phyloP scores from a whole-genome alignment of 2,888 invertebrate genomes.

The Slavum lentiscoides region DNA sequence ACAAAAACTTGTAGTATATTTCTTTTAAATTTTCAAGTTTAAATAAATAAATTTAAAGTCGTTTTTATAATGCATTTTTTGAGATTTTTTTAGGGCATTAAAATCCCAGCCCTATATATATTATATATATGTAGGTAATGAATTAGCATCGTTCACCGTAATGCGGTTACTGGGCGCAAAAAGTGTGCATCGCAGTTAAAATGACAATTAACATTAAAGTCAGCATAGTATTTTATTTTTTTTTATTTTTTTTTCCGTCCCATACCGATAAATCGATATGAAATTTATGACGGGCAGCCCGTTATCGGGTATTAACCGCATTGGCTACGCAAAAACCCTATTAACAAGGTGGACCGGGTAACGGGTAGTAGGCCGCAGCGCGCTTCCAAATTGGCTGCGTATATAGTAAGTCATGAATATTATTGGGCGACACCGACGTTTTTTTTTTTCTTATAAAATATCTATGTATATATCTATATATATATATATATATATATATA shows the following conservation, averaged over 20 bases:
- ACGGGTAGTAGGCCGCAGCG: too few species aligned
- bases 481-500: neutral
- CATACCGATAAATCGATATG: neutral
- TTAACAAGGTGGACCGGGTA: neutral
- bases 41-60: too few species aligned
- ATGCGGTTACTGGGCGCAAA: too few species aligned
- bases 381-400: neutral
- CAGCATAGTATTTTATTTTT: neutral
- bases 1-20: too few species aligned
- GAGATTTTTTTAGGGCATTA: too few species aligned
- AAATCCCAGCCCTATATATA: too few species aligned
- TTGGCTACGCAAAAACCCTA: neutral
- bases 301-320: neutral
- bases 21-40: too few species aligned
- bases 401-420: conserved; percentile 3
- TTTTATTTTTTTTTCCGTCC: too few species aligned
- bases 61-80: too few species aligned
- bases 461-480: neutral
- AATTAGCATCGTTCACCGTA: neutral
- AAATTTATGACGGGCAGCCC: neutral
- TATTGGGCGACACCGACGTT: neutral
- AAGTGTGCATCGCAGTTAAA: neutral
- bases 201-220: neutral
- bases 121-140: too few species aligned
- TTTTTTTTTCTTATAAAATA: too few species aligned